These are phyloP conservation scores for Polymixis flavicincta DNA, from an alignment of 2,888 invertebrate species.

Conservation along the genomic window DNA sequence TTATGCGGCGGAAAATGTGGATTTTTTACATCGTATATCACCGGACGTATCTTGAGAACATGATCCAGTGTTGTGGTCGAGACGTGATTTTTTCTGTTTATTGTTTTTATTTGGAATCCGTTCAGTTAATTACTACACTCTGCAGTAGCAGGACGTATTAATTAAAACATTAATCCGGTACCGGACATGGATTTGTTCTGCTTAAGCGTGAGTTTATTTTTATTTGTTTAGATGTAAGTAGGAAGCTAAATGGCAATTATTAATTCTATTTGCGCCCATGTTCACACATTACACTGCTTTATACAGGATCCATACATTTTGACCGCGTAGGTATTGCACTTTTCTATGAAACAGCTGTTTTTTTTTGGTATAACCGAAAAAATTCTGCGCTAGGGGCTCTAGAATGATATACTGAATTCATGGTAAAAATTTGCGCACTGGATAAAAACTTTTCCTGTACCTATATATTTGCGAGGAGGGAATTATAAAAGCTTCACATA, in stretches of 20 bases:
- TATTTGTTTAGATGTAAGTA: constrained; percentile 43
- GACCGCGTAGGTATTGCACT: too few species aligned
- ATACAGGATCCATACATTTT: too few species aligned
- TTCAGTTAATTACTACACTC: constrained; percentile 86
- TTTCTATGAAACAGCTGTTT: too few species aligned
- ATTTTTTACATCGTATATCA: constrained; percentile 65
- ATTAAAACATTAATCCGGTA: constrained; percentile 75
- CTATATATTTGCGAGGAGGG: constrained; percentile 2
- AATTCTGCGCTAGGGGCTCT: too few species aligned
- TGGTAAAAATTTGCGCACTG: too few species aligned
- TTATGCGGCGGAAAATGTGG: constrained; percentile 43
- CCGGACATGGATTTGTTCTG: constrained; percentile 81
- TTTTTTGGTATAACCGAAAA: too few species aligned
- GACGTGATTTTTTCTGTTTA: constrained; percentile 78
- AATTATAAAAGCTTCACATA: constrained; percentile 34
- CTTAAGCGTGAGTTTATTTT: constrained; percentile 71
- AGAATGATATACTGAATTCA: too few species aligned
- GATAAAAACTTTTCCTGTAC: too few species aligned
- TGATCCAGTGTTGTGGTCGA: constrained; percentile 70
- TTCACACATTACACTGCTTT: constrained; percentile 1
- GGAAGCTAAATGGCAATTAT: constrained; percentile 23
- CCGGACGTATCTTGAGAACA: constrained; percentile 76
- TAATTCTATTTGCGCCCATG: neutral
- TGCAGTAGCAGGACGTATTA: constrained; percentile 81
- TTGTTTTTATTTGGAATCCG: constrained; percentile 79